These are phyloP conservation scores for Manis javanica DNA, from an alignment of 2,797 vertebrate genomes.

Conservation along the genomic window DNA sequence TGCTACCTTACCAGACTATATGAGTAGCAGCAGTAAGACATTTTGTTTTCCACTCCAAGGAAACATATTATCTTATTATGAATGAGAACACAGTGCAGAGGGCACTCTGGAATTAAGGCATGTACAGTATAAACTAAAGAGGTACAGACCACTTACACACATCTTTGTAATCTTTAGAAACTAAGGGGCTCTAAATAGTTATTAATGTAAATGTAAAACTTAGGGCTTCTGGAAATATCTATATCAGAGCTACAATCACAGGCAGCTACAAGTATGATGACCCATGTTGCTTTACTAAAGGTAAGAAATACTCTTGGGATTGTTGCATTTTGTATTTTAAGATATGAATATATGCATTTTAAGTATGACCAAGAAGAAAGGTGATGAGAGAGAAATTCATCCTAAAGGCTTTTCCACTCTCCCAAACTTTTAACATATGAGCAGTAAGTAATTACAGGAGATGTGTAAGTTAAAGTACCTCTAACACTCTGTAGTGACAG, in stretches of 20 bases:
- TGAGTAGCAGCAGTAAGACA: background rate
- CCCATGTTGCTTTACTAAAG: background rate
- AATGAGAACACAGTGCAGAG: background rate
- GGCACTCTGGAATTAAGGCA: background rate
- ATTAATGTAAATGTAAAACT: background rate
- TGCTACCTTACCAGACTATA: background rate
- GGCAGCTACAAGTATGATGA: background rate
- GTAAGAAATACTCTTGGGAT: background rate
- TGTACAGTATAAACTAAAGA: background rate
- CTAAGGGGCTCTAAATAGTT: background rate
- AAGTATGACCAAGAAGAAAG: background rate
- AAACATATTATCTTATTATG: background rate
- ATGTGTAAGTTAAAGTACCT: background rate
- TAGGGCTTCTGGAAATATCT: background rate
- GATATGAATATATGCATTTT: background rate
- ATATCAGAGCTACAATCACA: background rate
- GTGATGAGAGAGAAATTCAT: background rate
- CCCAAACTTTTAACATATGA: slow-evolving; percentile 10
- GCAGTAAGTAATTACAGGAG: background rate
- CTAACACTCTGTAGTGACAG: background rate
- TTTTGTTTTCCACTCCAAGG: background rate
- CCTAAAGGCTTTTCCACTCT: background rate
- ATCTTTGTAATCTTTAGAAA: background rate
- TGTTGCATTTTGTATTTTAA: background rate
- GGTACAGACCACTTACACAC: background rate